A percentile compares a stretch with the other conserved stretches of the same genome.
Conservation (phyloP, 2,113 vertebrate genomes). For the Hucho hucho region DNA sequence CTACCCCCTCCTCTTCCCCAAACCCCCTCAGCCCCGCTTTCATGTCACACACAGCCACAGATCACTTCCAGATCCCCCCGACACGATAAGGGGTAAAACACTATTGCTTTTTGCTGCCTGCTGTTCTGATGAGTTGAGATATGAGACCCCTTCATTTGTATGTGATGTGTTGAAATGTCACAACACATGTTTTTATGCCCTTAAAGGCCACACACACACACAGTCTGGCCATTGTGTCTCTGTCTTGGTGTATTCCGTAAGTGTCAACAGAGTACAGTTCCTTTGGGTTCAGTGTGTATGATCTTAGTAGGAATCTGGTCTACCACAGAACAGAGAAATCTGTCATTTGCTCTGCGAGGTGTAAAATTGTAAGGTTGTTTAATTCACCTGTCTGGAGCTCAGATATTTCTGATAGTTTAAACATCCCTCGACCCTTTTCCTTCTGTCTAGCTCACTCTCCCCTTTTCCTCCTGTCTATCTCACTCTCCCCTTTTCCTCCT, state of each 20-base stretch:
- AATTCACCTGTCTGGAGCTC: constrained; percentile 51
- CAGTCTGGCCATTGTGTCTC: constrained; percentile 26
- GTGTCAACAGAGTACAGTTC: constrained; percentile 27
- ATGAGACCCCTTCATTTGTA: no score
- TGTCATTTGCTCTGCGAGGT: constrained; percentile 44
- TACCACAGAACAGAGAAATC: constrained; percentile 43
- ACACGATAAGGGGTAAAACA: constrained; percentile 32
- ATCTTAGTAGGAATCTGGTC: background rate
- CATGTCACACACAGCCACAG: constrained; percentile 46
- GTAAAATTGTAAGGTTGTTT: constrained; percentile 64
- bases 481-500: background rate
- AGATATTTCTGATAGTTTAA: background rate
- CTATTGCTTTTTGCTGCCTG: constrained; percentile 13
- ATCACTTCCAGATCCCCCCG: constrained; percentile 64
- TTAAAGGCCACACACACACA: constrained; percentile 1
- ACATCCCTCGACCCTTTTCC: background rate
- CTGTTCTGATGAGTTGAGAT: constrained; percentile 14
- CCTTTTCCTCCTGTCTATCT: constrained; percentile 18
- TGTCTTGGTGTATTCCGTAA: constrained; percentile 18
- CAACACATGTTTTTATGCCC: no score
- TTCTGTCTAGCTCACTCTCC: constrained; percentile 23
- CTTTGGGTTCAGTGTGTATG: constrained; percentile 5
- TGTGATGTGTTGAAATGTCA: no score
- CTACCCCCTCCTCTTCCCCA: constrained; percentile 27
- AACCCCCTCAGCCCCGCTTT: constrained; percentile 25